These are phyloP conservation scores for Lasioglossum malachurum DNA, from an alignment of 2,888 invertebrate genomes.

Conservation along the genomic window DNA sequence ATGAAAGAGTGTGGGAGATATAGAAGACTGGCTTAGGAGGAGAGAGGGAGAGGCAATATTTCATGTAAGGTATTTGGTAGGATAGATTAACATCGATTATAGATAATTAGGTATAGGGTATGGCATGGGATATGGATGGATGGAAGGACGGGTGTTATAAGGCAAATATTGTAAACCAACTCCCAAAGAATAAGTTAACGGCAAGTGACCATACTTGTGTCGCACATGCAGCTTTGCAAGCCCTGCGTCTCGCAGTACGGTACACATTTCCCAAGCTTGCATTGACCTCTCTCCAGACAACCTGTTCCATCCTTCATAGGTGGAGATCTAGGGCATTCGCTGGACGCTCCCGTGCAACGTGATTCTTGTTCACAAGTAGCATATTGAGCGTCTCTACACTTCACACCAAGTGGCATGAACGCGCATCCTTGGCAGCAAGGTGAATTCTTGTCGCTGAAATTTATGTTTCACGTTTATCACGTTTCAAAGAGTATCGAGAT, in stretches of 20 bases:
- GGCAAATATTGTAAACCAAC: too few relatives aligned
- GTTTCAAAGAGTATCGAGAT: not conserved
- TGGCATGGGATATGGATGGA: too few relatives aligned
- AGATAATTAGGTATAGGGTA: too few relatives aligned
- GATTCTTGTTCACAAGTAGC: slow-evolving; percentile 97
- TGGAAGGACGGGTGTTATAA: too few relatives aligned
- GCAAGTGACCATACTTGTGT: slow-evolving; percentile 89
- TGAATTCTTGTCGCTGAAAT: slow-evolving; percentile 95
- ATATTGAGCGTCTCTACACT: slow-evolving; percentile 96
- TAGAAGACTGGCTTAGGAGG: too few relatives aligned
- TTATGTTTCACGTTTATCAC: slow-evolving; percentile 15
- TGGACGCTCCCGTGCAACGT: slow-evolving; percentile 92
- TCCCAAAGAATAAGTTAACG: not conserved
- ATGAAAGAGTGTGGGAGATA: too few relatives aligned
- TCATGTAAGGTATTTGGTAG: too few relatives aligned
- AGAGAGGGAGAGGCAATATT: too few relatives aligned
- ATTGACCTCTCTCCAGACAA: slow-evolving; percentile 96
- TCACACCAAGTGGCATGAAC: slow-evolving; percentile 92
- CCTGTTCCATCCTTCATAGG: slow-evolving; percentile 94
- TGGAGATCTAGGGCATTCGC: slow-evolving; percentile 94
- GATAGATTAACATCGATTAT: too few relatives aligned
- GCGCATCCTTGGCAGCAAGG: slow-evolving; percentile 97
- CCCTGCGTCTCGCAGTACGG: slow-evolving; percentile 98
- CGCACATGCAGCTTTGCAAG: slow-evolving; percentile 98
- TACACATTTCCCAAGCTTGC: slow-evolving; percentile 95